Base-by-base conservation (phyloP, 1,140 invertebrate species). In the Coelopa frigida region DNA sequence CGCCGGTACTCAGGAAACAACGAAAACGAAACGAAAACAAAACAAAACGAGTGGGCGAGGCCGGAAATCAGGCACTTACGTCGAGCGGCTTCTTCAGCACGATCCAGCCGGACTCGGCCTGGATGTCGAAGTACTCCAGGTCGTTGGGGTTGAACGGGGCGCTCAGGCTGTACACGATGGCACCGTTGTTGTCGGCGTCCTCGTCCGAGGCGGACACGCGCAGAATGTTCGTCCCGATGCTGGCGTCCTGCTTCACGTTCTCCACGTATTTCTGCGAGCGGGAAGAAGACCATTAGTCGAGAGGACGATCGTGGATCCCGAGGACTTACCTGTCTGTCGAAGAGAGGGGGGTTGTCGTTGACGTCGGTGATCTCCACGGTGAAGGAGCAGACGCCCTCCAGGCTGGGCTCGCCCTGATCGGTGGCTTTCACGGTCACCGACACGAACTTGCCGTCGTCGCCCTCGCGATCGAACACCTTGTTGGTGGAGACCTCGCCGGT, bases 311-410 rank as follows among this genome's bases (percentile, higher is more conserved):
- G 26, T 26, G 4, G 23, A 29, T 33, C 27, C 6, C 15, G 20
- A 51, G 11, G 17, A 46, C 37, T 54, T 77, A 91, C 90, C 80
- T 94, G 90, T 75, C 92, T 78, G 73, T 94, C 91, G 71, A 95
- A 95, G 18, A 95, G 72, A 3, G 91, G 92, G 12, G 90, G 89
- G 71, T 94, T 94, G 58, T 89, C 92, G 59, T 96, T 95, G 2
- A 93, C 88, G 68, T 95, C 92, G 1, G 90, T 92, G 24, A 96
- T 94, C 76, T 96, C 92, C 26, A 96, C 92, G 5, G 91, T 94
- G 61, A 96, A 95, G 0, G 90, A 94, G 63, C 92, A 95, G 48
- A 95, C 91, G 26, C 92, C 90, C 73, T 95, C 92, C 44, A 95
- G 66, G 4, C 88, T 91, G 10, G 92, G 91, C 70, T 92, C 89